Evolutionary conservation across 2,797 vertebrate species (phyloP), one percentile per base, ranked within the genome.

Genomic region (Crocidura indochinensis): DNA sequence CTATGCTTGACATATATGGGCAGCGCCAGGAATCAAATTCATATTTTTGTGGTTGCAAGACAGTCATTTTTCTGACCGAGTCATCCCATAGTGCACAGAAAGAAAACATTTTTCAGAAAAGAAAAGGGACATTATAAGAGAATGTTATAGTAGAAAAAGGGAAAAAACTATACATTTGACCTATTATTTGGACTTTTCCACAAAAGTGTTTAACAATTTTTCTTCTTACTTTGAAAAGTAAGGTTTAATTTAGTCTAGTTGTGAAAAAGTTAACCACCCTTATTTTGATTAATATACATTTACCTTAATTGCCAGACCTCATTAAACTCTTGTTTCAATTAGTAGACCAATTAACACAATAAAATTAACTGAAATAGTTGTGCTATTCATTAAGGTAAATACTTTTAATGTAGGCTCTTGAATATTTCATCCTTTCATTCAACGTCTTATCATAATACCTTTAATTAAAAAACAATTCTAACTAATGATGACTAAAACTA

Each of bases 351-450:
- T 83, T 62, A 91, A 47, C 19, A 73, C 14, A 83, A 29, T 64
- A 65, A 10, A 65, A 90, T 90, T 49, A 76, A 71, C 73, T 71
- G 6, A 88, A 77, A 77, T 56, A 53, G 5, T 6, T 51, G n/a
- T 80, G 60, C n/a, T 87, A 3, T 31, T 92, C 27, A 74, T 92
- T 91, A 51, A 56, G 44, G 31, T 74, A 78, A 90, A 94, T 62
- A 14, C 20, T 31, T 38, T 31, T 6, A 38, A 38, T 38, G 38
- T 15, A 31, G n/a, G n/a, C 31, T n/a, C 67, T 31, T 38, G 15
- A 9, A 19, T 44, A 44, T 69, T 11, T 10, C 17, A 17, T 22
- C 29, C 17, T 44, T 38, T 44, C 31, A 44, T 71, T 31, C 31
- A 71, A 44, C 19, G 20, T 44, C 29, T 10, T 22, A 44, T 44